Evolutionary conservation across 1,140 invertebrate species (phyloP).

Genomic region (Apocrypta bakeri): DNA sequence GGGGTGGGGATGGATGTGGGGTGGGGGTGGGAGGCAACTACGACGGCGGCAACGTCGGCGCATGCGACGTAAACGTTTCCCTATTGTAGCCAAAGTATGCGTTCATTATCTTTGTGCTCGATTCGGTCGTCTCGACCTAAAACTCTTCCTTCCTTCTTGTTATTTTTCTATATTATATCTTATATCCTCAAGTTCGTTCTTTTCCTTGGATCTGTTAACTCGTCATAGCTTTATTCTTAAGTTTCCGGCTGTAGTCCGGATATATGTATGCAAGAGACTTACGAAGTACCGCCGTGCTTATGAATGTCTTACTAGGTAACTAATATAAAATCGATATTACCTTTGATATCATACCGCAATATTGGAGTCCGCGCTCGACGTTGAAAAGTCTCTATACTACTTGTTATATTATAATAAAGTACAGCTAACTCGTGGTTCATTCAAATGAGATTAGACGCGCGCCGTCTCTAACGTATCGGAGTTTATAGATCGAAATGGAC

Average conservation of each 20-base stretch:
- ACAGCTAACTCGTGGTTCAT: background rate
- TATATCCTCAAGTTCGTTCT: no score
- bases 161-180: background rate
- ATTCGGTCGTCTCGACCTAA: background rate
- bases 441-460: background rate
- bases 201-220: no score
- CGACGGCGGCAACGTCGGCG: background rate
- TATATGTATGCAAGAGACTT: no score
- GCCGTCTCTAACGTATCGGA: background rate
- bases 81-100: conserved; percentile 46
- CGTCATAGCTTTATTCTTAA: no score
- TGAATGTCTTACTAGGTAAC: no score
- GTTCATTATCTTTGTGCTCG: conserved; percentile 36
- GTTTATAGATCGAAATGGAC: background rate
- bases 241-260: no score
- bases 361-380: background rate
- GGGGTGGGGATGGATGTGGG: no score
- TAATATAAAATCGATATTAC: no score
- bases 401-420: background rate
- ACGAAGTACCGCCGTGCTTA: no score
- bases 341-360: no score
- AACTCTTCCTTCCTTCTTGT: no score
- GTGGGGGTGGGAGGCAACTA: background rate
- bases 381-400: background rate
- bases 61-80: conserved; percentile 37